A percentile compares a stretch with the other conserved stretches of the same genome.
These are phyloP conservation scores for Microctonus hyperodae DNA, from an alignment of 2,888 invertebrate genomes.

Conservation along the genomic window DNA sequence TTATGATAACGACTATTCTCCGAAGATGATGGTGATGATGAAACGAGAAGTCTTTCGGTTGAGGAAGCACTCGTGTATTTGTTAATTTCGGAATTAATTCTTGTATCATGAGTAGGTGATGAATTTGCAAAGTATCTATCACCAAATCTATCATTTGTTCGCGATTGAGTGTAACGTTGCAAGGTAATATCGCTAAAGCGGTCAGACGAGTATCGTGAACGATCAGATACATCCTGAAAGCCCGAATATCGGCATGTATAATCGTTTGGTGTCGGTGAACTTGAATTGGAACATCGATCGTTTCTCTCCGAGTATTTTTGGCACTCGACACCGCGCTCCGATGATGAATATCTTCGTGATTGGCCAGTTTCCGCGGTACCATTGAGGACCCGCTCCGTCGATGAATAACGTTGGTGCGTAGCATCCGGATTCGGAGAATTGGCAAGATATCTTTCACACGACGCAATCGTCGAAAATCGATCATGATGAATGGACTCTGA, in stretches of 20 bases:
- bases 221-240: conserved; percentile 48
- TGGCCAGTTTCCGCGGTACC: conserved; percentile 23
- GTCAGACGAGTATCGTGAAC: conserved; percentile 50
- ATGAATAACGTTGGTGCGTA: conserved; percentile 54
- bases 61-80: conserved; percentile 37
- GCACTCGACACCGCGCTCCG: conserved; percentile 51
- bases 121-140: conserved; percentile 52
- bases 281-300: conserved; percentile 43
- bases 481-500: conserved; percentile 47
- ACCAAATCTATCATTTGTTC: conserved; percentile 50
- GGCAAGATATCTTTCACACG: conserved; percentile 52
- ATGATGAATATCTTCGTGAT: conserved; percentile 43
- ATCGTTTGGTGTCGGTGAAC: conserved; percentile 49
- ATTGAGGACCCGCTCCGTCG: conserved; percentile 50
- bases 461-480: conserved; percentile 46
- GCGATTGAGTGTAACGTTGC: conserved; percentile 52
- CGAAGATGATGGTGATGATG: conserved; percentile 54
- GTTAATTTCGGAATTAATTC: conserved; percentile 22
- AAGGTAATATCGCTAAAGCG: conserved; percentile 55
- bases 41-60: conserved; percentile 56
- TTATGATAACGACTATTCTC: conserved; percentile 49
- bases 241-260: conserved; percentile 45
- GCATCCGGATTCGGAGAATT: conserved; percentile 55
- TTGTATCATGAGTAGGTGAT: conserved; percentile 41
- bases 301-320: conserved; percentile 53